phyloP scores from a whole-genome alignment of 1,140 invertebrate genomes.

The Trachymyrmex septentrionalis region DNA sequence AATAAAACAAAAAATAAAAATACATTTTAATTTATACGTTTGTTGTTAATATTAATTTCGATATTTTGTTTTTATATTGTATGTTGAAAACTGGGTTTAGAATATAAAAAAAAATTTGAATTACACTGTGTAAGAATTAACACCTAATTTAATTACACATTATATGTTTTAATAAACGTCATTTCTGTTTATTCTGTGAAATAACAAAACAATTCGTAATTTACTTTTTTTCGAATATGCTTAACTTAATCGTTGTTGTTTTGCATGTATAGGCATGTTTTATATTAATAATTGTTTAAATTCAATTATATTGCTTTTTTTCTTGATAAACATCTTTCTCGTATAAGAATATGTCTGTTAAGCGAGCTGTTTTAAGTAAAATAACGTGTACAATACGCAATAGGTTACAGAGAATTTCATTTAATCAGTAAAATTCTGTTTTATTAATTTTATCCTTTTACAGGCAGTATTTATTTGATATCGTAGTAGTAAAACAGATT shows the following conservation, averaged over 20 bases:
- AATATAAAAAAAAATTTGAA: background rate
- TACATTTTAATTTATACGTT: background rate
- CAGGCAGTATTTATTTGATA: background rate
- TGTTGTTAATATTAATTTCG: background rate
- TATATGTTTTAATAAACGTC: background rate
- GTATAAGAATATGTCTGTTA: background rate
- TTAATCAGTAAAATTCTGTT: slow-evolving; percentile 1
- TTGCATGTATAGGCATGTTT: background rate
- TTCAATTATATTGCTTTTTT: background rate
- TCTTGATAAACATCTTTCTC: slow-evolving; percentile 7
- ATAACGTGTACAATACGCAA: background rate
- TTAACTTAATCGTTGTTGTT: background rate
- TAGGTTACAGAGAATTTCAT: background rate
- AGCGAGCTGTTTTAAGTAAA: background rate
- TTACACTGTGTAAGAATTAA: background rate
- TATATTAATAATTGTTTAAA: background rate
- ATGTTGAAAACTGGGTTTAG: background rate
- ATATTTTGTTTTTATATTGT: background rate
- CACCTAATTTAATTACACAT: background rate
- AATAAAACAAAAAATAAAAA: background rate
- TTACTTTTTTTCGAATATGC: background rate
- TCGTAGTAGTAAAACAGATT: background rate
- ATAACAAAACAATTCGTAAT: background rate
- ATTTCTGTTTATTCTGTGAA: background rate
- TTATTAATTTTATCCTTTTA: background rate